Percentiles rank a stretch among this genome's conserved stretches.
Conservation (phyloP, 2,888 invertebrate species). For the Lasioglossum malachurum region DNA sequence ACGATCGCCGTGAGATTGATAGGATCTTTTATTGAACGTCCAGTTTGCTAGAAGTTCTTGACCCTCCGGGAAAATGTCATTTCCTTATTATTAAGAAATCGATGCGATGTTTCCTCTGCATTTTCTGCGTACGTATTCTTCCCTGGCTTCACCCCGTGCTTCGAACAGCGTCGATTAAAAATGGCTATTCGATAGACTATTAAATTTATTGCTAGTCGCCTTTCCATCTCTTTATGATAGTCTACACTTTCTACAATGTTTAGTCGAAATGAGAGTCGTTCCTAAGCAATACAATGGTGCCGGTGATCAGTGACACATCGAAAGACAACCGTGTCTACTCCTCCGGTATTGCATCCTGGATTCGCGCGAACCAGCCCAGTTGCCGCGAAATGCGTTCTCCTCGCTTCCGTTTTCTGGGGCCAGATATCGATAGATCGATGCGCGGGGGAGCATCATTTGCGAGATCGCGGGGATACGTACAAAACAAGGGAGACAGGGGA, state of each 20-base stretch:
- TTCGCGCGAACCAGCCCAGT: background rate
- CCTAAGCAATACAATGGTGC: no score
- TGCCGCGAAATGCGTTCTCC: background rate
- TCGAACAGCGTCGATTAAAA: background rate
- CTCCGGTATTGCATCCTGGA: background rate
- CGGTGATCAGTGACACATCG: no score
- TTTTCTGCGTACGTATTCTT: background rate
- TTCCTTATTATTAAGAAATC: background rate
- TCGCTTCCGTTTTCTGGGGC: background rate
- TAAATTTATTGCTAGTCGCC: no score
- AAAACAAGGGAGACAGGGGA: conserved; percentile 27
- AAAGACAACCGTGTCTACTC: no score
- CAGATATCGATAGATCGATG: conserved; percentile 12
- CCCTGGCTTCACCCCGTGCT: background rate
- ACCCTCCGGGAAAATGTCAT: background rate
- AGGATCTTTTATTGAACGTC: background rate
- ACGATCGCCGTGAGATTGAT: conserved; percentile 1
- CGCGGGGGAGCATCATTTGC: conserved; percentile 48
- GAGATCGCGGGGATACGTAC: conserved; percentile 24
- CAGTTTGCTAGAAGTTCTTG: background rate
- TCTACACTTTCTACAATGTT: no score
- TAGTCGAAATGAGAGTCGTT: no score
- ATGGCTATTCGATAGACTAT: background rate
- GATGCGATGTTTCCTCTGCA: background rate
- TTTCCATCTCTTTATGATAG: no score